Percentiles rank a stretch among this genome's conserved stretches.
These are phyloP conservation scores for Bradypodion ventrale DNA, from an alignment of 2,797 vertebrate genomes.

Conservation along the genomic window DNA sequence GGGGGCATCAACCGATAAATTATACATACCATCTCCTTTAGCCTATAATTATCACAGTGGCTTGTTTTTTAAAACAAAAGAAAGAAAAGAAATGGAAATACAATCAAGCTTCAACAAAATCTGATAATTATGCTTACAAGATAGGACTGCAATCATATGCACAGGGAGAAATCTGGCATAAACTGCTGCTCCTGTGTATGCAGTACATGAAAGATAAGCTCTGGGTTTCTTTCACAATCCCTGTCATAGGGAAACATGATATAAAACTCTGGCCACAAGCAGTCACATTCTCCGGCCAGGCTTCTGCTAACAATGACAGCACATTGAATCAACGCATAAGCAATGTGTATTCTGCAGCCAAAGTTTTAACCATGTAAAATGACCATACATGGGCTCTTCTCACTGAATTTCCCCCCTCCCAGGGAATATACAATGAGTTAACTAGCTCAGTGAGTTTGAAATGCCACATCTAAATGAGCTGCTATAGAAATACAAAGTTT, in stretches of 20 bases:
- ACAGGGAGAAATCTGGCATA: background rate
- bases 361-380: background rate
- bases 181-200: background rate
- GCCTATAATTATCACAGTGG: no score
- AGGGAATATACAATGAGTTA: background rate
- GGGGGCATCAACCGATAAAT: no score
- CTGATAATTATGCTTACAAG: background rate
- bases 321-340: background rate
- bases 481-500: background rate
- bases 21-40: no score
- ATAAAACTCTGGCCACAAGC: background rate
- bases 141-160: background rate
- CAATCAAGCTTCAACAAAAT: no score
- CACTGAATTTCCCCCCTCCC: background rate
- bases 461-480: slow-evolving; percentile 11
- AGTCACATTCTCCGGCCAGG: background rate
- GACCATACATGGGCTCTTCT: background rate
- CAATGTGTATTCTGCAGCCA: background rate
- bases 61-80: no score
- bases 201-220: background rate
- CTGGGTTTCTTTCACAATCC: background rate
- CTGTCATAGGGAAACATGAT: background rate
- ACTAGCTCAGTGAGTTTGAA: slow-evolving; percentile 17
- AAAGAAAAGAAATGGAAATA: no score
- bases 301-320: background rate